Base-by-base conservation (phyloP, 2,888 invertebrate species). In the Pteria penguin region DNA sequence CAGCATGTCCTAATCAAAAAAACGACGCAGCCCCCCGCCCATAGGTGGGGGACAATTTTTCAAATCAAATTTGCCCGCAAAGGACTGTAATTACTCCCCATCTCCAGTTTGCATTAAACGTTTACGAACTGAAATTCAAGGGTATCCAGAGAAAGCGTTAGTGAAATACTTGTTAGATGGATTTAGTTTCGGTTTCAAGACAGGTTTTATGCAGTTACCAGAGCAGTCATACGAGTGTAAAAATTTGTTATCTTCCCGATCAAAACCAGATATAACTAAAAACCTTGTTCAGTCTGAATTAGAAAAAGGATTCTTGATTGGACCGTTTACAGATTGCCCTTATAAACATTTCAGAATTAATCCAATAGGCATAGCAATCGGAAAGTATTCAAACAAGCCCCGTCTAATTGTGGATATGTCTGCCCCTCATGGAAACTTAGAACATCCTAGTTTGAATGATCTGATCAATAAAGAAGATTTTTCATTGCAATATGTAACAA, bases 21-120 rank as follows among this genome's bases (percentile, higher is more conserved):
- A 76, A 71, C 61, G 54, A 11, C 2, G n/a, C 18, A 60, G 14
- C 5, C 18, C 60, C 69, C 60, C 33, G 24, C 11, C 18, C 24
- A 2, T 1, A 24, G 29, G n/a, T 32, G 18, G 32, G 65, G 36
- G 31, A 24, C 31, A n/a, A 18, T 2, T 32, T 2, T 8, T 22
- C 24, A n/a, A 11, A 5, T 3, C 2, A 33, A 32, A 14, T 27
- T 31, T 22, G 3, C n/a, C n/a, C 8, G 18, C n/a, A 14, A 18
- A 33, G n/a, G 4, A 24, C 29, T 18, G 36, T 32, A n/a, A n/a
- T n/a, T 36, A 14, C 4, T 27, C 26, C 4, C 5, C n/a, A 24
- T 54, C 67, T 18, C 67, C 61, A 26, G 63, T 69, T 4, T 63
- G 70, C 24, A 62, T 65, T 29, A 11, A 33, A n/a, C n/a, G 5